Percentiles rank a stretch among this genome's conserved stretches.
phyloP scores from a whole-genome alignment of 2,797 vertebrate species.

The Sebastes oblongus region DNA sequence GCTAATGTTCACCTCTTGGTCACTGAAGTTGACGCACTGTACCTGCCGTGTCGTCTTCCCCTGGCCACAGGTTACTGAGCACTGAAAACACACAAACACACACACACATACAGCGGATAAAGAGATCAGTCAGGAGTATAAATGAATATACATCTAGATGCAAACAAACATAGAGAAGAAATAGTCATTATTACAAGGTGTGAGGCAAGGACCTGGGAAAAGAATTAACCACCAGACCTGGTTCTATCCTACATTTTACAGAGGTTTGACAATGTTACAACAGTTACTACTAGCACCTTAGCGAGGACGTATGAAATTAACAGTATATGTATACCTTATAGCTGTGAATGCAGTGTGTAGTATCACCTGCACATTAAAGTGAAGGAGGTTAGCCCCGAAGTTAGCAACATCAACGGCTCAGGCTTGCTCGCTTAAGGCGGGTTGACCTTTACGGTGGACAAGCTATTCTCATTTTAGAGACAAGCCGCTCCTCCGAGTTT shows the following conservation, averaged over 20 bases:
- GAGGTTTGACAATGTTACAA: not conserved
- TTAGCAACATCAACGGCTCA: too few species aligned
- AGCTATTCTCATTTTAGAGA: too few species aligned
- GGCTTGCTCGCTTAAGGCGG: too few species aligned
- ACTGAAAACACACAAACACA: conserved; percentile 78
- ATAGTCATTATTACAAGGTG: not conserved
- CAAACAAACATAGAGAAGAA: not conserved
- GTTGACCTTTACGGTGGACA: too few species aligned
- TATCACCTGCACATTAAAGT: too few species aligned
- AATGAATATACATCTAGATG: not conserved
- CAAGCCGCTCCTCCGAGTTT: too few species aligned
- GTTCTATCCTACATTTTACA: not conserved
- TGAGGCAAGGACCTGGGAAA: not conserved
- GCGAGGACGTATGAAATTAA: too few species aligned
- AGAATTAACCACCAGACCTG: not conserved
- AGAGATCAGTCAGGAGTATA: not conserved
- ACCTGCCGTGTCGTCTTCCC: conserved; percentile 93
- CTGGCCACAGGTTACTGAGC: conserved; percentile 96
- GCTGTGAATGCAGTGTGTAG: too few species aligned
- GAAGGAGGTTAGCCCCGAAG: too few species aligned
- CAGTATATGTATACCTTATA: too few species aligned
- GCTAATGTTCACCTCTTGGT: conserved; percentile 87
- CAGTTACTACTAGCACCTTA: too few species aligned
- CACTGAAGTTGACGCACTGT: conserved; percentile 91
- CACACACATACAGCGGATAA: not conserved